phyloP scores from a whole-genome alignment of 2,888 invertebrate genomes.

The Microplitis deprimator region DNA sequence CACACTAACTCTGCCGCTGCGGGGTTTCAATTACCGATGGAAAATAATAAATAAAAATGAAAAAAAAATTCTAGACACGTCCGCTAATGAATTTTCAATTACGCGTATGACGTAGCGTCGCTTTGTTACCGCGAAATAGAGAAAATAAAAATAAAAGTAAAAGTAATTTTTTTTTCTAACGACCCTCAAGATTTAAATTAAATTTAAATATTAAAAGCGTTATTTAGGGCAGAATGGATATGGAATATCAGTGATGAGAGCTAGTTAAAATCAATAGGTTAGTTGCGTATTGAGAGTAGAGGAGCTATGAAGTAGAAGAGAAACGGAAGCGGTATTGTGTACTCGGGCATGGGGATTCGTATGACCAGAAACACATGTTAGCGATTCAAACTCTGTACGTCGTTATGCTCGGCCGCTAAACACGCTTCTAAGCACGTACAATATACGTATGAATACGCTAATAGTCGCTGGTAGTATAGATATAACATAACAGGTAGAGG shows the following conservation, averaged over 20 bases:
- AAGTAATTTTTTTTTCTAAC: slow-evolving; percentile 34
- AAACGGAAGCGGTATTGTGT: slow-evolving; percentile 52
- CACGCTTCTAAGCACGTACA: slow-evolving; percentile 36
- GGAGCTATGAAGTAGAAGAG: neutral
- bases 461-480: slow-evolving; percentile 43
- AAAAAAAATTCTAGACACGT: slow-evolving; percentile 50
- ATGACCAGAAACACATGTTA: slow-evolving; percentile 63
- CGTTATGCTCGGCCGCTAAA: slow-evolving; percentile 39
- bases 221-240: neutral
- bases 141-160: slow-evolving; percentile 34
- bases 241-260: slow-evolving; percentile 22
- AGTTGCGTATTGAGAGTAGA: slow-evolving; percentile 19
- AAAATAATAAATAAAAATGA: slow-evolving; percentile 41
- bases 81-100: slow-evolving; percentile 48
- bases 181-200: neutral
- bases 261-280: slow-evolving; percentile 7
- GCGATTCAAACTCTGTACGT: slow-evolving; percentile 45
- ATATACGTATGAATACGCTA: slow-evolving; percentile 35
- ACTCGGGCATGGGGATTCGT: slow-evolving; percentile 50
- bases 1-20: slow-evolving; percentile 40
- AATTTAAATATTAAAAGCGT: too few species aligned
- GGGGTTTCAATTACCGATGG: slow-evolving; percentile 51
- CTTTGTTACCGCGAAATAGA: slow-evolving; percentile 45
- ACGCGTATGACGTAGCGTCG: slow-evolving; percentile 43
- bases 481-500: slow-evolving; percentile 41